Conservation (phyloP, 2,888 invertebrate species). For the Pecten maximus region DNA sequence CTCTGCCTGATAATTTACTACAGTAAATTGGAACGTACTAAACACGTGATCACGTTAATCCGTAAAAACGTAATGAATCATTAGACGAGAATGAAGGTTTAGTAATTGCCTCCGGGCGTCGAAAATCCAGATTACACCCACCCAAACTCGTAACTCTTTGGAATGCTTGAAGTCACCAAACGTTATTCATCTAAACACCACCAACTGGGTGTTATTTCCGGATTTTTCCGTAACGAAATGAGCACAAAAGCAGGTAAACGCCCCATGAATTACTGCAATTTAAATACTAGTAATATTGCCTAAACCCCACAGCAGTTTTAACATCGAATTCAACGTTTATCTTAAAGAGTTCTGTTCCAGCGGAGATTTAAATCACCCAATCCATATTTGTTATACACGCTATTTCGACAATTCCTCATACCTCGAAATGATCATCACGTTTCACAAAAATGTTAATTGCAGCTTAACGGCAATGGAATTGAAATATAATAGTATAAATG, state of each 20-base stretch:
- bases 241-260: not conserved
- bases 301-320: too few species aligned
- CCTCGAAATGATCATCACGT: not conserved
- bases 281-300: not conserved
- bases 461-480: not conserved
- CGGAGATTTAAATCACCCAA: not conserved
- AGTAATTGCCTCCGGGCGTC: not conserved
- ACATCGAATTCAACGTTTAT: too few species aligned
- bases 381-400: not conserved
- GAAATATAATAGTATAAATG: not conserved
- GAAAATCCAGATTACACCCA: not conserved
- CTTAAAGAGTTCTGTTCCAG: not conserved
- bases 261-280: not conserved
- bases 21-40: too few species aligned
- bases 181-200: not conserved
- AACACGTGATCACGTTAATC: not conserved
- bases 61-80: not conserved
- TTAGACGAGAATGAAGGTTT: not conserved
- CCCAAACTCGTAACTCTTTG: not conserved
- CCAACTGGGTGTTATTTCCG: not conserved
- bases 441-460: not conserved
- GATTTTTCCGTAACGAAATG: not conserved
- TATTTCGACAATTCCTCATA: not conserved
- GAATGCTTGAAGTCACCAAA: not conserved
- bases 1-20: too few species aligned